Base-by-base conservation (phyloP, 2,888 invertebrate species). In the Chouioia cunea region DNA sequence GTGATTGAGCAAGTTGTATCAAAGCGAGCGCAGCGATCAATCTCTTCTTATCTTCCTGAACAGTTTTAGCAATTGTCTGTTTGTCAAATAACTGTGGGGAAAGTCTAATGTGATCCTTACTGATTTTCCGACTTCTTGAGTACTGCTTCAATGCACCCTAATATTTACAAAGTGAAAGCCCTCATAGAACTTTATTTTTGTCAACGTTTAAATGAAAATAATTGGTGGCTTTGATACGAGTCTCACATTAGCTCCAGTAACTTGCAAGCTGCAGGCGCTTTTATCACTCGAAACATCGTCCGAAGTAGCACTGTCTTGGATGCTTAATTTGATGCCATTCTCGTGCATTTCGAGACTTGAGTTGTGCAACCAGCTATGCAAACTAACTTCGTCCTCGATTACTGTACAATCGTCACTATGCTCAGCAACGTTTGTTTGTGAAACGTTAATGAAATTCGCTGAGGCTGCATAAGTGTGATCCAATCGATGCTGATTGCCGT, bases 391-490 rank as follows among this genome's bases (percentile, higher is more conserved):
- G 10, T 36, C 36, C 6, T 36, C 36, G 36, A 36, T 36, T 36
- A 36, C 12, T 6, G 36, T 36, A 36, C 36, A 36, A 0, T 73
- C 73, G 4, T 70, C 70, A 20, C 6, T 48, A 4, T 73, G 58
- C 15, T 54, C 47, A 52, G 10, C 47, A 4, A 6, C 36, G 36
- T 36, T 36, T 36, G 36, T 36, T 2, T 47, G 20, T 14, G 57
- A 12, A 47, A 47, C 20, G 15, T 53, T 53, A 3, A 23, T 50
- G 6, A 57, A 46, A 36, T 60, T 67, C 48, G 47, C 62, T 2
- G 66, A 63, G 2, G 73, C 73, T 15, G 73, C 73, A n/a, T 73
- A 73, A 4, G 73, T 73, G 15, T 73, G 73, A 53, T 73, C 73
- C 20, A 71, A 44, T 1, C 73, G 71, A 4, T 73, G 70, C 0